Evolutionary conservation across 2,888 invertebrate genomes (phyloP).

Genomic region (Caenorhabditis angaria): DNA sequence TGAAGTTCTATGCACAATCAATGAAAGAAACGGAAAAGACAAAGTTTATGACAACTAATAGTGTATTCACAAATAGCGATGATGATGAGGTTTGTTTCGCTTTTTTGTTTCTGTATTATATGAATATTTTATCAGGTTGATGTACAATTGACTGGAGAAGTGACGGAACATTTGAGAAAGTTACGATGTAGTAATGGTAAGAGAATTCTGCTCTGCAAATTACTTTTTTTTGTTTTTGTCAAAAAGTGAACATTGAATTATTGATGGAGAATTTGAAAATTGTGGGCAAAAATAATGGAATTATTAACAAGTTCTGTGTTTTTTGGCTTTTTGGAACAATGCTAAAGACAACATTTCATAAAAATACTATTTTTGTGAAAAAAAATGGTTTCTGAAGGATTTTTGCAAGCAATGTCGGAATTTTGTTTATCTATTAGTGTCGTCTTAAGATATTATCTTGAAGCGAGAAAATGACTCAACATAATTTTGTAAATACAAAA

Average conservation of each 20-base stretch:
- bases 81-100: conserved; percentile 43
- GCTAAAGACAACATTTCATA: too few relatives aligned
- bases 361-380: too few relatives aligned
- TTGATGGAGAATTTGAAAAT: not conserved
- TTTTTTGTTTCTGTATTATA: not conserved
- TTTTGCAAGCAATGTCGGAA: too few relatives aligned
- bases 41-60: conserved; percentile 67
- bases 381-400: too few relatives aligned
- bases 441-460: not conserved
- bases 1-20: conserved; percentile 83
- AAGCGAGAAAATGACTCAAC: not conserved
- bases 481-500: too few relatives aligned
- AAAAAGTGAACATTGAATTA: not conserved
- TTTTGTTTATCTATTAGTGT: not conserved
- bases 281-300: not conserved
- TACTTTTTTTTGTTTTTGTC: not conserved
- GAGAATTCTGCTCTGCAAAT: not conserved
- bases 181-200: conserved; percentile 38
- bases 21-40: conserved; percentile 64
- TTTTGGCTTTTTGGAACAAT: too few relatives aligned
- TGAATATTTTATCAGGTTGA: conserved; percentile 37
- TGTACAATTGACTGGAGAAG: conserved; percentile 56
- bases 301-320: not conserved
- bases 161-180: conserved; percentile 54
- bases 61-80: conserved; percentile 52